Base-by-base conservation (phyloP, 1,140 invertebrate species). In the Luehdorfia chinensis region DNA sequence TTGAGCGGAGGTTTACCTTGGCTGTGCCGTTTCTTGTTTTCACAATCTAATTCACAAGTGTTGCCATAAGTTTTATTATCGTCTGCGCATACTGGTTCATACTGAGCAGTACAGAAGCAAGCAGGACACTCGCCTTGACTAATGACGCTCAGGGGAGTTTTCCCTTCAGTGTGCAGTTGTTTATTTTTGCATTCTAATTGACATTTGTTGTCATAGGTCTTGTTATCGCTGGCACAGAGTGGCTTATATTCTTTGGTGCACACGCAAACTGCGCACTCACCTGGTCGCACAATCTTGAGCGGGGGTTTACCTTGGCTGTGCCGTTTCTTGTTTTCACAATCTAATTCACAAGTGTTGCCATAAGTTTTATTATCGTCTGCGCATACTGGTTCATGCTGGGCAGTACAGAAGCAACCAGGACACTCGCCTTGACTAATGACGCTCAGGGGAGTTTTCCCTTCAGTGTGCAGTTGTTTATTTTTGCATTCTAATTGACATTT, bases 171-270 rank as follows among this genome's bases (percentile, higher is more conserved):
- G 8, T 18, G 27, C 8, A 19, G 28, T 23, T 18, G 47, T 37
- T 30, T 33, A 14, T 51, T 56, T 44, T 51, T 37, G 16, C 48
- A 51, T 16, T 32, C 30, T 5, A 56, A 9, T 19, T 36, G 6
- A 23, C 54, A 56, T 31, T 33, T 8, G 12, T 48, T 51, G 27
- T 9, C 30, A 16, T 48, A 54, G 1, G 46, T 54, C 1, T 25
- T 33, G 1, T 34, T 19, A 23, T 53, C 30, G 23, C 34, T 47
- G 8, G 91, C 92, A 62, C 92, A 93, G 7, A 93, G 88, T 12
- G 92, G 92, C 70, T 88, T 89, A 46, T 4, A 21, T 21, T 4
- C 7, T 4, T 3, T 7, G 7, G 19, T 3, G 19, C 19, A 21
- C 3, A 21, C 7, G 7, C 19, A 21, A 21, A 4, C 19, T 7